Evolutionary conservation across 2,888 invertebrate species (phyloP), one percentile per base, ranked within the genome.

Genomic region (Drosophila nr. medialis): DNA sequence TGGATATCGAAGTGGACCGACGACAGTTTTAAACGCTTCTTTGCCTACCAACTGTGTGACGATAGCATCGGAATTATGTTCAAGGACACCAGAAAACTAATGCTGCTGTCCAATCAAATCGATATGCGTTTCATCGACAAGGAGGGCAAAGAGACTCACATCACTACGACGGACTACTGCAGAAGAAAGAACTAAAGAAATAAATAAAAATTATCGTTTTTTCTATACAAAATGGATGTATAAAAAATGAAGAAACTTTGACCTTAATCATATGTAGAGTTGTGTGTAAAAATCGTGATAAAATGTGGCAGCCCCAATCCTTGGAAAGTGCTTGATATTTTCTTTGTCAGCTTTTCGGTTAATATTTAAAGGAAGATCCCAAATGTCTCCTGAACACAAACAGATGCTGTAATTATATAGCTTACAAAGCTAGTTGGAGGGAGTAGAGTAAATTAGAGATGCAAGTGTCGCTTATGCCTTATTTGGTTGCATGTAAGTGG

Each of bases 1-100:
- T 99, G 99, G 99, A 96, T 99, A 74, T 97, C 98, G 89, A 99
- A 99, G 93, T 99, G 99, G 99, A 99, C 99, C 15, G 99, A 99
- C 94, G 99, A 99, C 93, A 99, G 99, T 36, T 99, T 99, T 94
- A 99, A 99, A 93, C 99, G 99, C 93, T 99, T 99, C 24, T 98
- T 99, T 92, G 99, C 99, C 0, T 99, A 99, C 94, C 99, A 99
- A 93, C 94, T 99, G 42, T 98, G 98, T 92, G 99, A 99, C 94
- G 99, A 99, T 94, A 98, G 98, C 85, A 97, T 99, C 74, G 99
- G 99, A 34, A 99, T 99, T 45, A 97, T 99, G 95, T 99, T 98
- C 94, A 99, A 99, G 92, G 99, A 99, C 93, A 96, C 97, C 77
- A 99, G 99, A 11, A 97, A 98, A 90, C 95, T 99, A 15, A 96